A percentile compares a stretch with the other conserved stretches of the same genome.
These are phyloP conservation scores for Helogale parvula DNA, from an alignment of 2,113 vertebrate species.

Conservation along the genomic window DNA sequence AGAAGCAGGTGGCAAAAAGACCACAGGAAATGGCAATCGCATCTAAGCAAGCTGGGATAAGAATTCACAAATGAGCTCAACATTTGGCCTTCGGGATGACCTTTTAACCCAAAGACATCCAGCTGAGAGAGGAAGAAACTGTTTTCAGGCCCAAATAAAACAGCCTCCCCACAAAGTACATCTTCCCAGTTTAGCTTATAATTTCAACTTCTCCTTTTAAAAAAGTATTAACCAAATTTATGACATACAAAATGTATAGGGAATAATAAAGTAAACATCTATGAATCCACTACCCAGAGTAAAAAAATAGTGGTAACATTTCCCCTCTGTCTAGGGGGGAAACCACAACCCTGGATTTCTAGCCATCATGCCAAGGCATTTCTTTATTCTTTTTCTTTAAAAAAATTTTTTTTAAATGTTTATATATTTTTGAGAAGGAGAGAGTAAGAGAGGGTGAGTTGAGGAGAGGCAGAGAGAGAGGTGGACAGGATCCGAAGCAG, in stretches of 20 bases:
- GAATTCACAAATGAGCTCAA: neutral
- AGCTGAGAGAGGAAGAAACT: neutral
- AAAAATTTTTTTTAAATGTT: too few relatives aligned
- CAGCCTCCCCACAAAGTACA: neutral
- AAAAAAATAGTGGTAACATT: neutral
- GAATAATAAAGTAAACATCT: neutral
- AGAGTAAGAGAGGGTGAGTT: too few relatives aligned
- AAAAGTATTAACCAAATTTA: neutral
- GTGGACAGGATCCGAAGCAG: too few relatives aligned
- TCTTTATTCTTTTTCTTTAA: neutral
- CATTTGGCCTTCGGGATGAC: neutral
- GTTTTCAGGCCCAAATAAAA: neutral
- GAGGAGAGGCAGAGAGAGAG: too few relatives aligned
- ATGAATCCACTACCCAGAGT: neutral
- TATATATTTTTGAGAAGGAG: too few relatives aligned
- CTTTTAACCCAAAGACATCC: neutral
- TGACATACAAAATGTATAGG: neutral
- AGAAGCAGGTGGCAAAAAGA: neutral
- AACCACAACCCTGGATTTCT: neutral
- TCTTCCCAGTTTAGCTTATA: neutral
- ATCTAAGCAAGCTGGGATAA: neutral
- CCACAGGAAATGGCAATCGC: neutral
- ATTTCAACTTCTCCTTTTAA: neutral
- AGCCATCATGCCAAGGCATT: neutral
- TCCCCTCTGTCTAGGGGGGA: neutral